Percentiles rank a stretch among this genome's conserved stretches.
phyloP scores from a whole-genome alignment of 2,888 invertebrate species.

The Cheilosia variabilis region DNA sequence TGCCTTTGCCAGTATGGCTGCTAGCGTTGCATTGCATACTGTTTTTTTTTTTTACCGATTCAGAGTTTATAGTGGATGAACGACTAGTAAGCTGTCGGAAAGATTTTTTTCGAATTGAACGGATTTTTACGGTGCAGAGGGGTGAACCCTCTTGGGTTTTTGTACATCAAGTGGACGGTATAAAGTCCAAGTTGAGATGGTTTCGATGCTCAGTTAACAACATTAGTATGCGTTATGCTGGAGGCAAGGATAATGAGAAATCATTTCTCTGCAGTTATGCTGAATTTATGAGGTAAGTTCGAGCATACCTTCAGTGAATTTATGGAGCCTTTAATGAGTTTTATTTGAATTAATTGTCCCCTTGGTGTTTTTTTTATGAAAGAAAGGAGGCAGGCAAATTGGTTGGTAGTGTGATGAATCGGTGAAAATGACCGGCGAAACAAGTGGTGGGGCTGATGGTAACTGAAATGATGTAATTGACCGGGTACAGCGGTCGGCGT shows the following conservation, averaged over 20 bases:
- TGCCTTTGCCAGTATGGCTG: neutral
- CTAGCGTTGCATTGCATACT: neutral
- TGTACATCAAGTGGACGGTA: neutral
- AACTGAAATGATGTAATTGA: too few species aligned
- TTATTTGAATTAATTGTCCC: neutral
- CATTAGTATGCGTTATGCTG: neutral
- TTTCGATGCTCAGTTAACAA: neutral
- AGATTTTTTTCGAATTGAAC: constrained; percentile 3
- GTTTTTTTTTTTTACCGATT: neutral
- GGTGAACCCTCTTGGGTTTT: too few species aligned
- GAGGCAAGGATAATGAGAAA: neutral
- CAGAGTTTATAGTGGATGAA: neutral
- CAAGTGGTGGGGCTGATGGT: too few species aligned
- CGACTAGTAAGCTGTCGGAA: neutral
- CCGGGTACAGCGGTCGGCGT: too few species aligned
- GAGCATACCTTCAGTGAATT: neutral
- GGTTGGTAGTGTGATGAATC: too few species aligned
- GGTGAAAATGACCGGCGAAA: too few species aligned
- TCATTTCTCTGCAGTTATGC: neutral
- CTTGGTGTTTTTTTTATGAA: too few species aligned
- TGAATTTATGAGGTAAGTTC: neutral
- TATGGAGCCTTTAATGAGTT: neutral
- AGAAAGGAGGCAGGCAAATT: too few species aligned
- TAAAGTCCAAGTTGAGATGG: neutral
- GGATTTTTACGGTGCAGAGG: neutral